These are phyloP conservation scores for Thalassoma bifasciatum DNA, from an alignment of 2,113 vertebrate species.

Conservation along the genomic window DNA sequence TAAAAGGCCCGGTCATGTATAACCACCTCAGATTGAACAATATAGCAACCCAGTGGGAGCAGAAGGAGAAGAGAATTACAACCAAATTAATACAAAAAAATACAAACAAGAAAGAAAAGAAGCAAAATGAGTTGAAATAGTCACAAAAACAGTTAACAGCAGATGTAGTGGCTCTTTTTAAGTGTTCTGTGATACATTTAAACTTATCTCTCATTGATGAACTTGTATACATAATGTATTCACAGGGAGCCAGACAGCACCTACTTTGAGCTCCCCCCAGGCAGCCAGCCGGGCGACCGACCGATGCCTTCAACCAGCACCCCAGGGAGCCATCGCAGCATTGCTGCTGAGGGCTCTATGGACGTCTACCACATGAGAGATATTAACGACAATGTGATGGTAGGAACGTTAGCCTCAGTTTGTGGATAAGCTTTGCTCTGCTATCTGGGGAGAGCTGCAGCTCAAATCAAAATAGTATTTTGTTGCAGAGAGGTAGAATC, in stretches of 20 bases:
- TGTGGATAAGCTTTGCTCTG: not conserved
- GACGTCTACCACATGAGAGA: conserved; percentile 92
- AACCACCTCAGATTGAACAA: too few species aligned
- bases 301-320: conserved; percentile 71
- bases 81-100: too few species aligned
- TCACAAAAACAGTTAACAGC: too few species aligned
- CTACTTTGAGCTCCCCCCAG: conserved; percentile 92
- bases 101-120: too few species aligned
- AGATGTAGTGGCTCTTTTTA: too few species aligned
- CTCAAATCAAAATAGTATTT: not conserved
- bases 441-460: not conserved
- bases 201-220: conserved; percentile 4
- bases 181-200: not conserved
- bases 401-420: conserved; percentile 72
- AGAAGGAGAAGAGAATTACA: too few species aligned
- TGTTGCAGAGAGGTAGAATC: not conserved
- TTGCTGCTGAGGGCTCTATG: conserved; percentile 86
- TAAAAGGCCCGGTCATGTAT: too few species aligned
- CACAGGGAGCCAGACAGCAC: conserved; percentile 96
- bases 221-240: conserved; percentile 6
- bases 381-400: conserved; percentile 91
- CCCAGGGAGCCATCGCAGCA: conserved; percentile 66
- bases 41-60: too few species aligned
- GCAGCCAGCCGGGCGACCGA: conserved; percentile 78
- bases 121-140: too few species aligned